Evolutionary conservation across 2,888 invertebrate genomes (phyloP), one percentile per base, ranked within the genome.

Genomic region (Hipparchia semele): DNA sequence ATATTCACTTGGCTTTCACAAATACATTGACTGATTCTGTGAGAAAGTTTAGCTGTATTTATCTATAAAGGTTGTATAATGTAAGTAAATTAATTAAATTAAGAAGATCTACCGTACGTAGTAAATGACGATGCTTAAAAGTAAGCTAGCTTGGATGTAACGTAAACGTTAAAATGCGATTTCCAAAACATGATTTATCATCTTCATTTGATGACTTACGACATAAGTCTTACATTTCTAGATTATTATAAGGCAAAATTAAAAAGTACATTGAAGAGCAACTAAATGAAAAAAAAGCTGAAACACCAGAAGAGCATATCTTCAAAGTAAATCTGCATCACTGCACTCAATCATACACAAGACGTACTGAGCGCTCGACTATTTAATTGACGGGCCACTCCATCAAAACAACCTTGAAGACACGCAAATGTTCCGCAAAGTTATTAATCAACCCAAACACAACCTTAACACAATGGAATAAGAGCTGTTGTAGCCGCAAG

Each of bases 311-410:
- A 79, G 78, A 80, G 79, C 75, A 73, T 76, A 87, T 87, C 86
- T 86, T 83, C 82, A 82, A 84, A 88, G 85, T 76, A 80, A 87
- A 89, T 88, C 88, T 91, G 91, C 90, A 90, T 90, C 87, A 87
- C 84, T 90, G 90, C 90, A 90, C 90, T 92, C 91, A 89, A 90
- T 92, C 92, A 92, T 84, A 86, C 82, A 82, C 81, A 83, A 86
- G 86, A 88, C 84, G 85, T 84, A 84, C 86, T 81, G 86, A 89
- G 87, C 87, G 88, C 88, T 89, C 87, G 87, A 86, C 86, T 86
- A 86, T 87, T 88, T 92, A 92, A 92, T 92, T 92, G 93, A 91
- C 91, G 87, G 87, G 82, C 88, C 90, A 92, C 92, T 93, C 91
- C 87, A 92, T 92, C 92, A 93, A 88, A 89, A 88, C 86, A 89